Conservation (phyloP, 35 echinoderm and acorn worm species). For the Apostichopus japonicus region DNA sequence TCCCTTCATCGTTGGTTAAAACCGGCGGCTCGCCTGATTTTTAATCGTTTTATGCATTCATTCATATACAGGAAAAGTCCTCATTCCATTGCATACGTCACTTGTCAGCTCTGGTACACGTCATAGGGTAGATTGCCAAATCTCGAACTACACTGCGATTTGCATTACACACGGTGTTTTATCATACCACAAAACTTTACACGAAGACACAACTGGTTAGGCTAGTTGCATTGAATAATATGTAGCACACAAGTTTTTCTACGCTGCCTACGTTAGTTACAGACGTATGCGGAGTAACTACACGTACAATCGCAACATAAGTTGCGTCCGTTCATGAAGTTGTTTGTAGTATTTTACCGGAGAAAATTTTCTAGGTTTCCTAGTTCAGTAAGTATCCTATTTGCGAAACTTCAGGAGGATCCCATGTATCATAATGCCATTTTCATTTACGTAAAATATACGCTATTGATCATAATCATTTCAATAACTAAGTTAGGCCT, state of each 20-base stretch:
- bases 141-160: too few relatives aligned
- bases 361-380: background rate
- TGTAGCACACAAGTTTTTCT: background rate
- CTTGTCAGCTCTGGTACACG: slow-evolving; percentile 24
- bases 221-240: background rate
- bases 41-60: too few relatives aligned
- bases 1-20: too few relatives aligned
- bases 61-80: background rate
- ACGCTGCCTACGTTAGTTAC: background rate
- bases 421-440: too few relatives aligned
- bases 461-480: too few relatives aligned
- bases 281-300: background rate
- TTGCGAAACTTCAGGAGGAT: background rate
- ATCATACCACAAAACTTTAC: background rate
- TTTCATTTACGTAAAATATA: too few relatives aligned
- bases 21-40: too few relatives aligned
- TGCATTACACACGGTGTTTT: background rate
- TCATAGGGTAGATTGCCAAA: background rate
- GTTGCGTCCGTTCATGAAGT: background rate
- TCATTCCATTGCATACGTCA: background rate
- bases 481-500: too few relatives aligned
- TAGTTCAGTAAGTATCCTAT: background rate
- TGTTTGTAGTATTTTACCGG: background rate
- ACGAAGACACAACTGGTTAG: background rate
- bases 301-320: background rate